phyloP scores from a whole-genome alignment of 2,113 vertebrate species.

The Recurvirostra avosetta region DNA sequence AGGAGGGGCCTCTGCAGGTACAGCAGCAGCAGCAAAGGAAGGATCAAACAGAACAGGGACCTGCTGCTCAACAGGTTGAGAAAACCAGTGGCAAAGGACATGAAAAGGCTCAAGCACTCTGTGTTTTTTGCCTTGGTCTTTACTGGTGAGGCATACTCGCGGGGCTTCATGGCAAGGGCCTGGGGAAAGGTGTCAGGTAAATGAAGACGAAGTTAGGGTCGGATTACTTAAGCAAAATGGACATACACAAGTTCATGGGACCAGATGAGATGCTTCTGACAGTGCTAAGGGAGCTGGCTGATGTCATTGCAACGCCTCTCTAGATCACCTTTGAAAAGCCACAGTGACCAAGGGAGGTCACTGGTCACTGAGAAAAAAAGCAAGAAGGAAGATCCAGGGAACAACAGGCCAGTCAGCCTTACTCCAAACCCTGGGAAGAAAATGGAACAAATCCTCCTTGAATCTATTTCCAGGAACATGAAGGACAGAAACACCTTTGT shows the following conservation, averaged over 20 bases:
- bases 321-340: neutral
- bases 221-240: neutral
- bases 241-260: neutral
- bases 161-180: neutral
- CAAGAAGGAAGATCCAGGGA: neutral
- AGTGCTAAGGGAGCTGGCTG: neutral
- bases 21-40: neutral
- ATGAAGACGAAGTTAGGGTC: neutral
- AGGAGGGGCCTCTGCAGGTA: neutral
- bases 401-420: neutral
- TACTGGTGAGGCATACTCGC: neutral
- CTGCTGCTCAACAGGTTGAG: neutral
- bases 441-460: neutral
- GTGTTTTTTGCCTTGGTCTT: neutral
- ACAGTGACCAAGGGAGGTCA: neutral
- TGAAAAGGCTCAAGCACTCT: neutral
- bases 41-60: neutral
- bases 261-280: neutral
- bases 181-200: neutral
- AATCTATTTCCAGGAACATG: neutral
- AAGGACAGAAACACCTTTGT: neutral
- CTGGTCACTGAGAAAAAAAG: neutral
- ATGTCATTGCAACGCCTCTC: neutral
- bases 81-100: neutral
- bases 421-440: neutral